phyloP scores from a whole-genome alignment of 2,797 vertebrate species.

The Macrochelys suwanniensis region DNA sequence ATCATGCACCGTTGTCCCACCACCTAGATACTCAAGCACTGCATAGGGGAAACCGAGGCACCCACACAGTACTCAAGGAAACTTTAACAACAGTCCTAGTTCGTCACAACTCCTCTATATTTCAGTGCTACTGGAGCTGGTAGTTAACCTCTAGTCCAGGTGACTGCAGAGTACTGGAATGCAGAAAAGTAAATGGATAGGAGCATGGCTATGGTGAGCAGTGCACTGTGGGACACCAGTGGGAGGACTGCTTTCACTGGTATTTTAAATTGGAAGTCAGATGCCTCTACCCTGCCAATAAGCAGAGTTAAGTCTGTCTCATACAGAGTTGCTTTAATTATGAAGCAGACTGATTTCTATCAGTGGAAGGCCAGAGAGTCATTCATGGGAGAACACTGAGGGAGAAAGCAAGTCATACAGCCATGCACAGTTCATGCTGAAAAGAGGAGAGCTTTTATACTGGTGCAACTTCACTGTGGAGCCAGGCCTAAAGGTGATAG shows the following conservation, averaged over 20 bases:
- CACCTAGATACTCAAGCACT: no score
- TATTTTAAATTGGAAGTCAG: background rate
- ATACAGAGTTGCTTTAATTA: background rate
- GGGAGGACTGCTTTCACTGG: background rate
- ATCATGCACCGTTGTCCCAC: no score
- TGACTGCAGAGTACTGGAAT: background rate
- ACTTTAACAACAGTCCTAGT: no score
- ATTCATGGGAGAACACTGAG: background rate
- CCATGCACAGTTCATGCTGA: background rate
- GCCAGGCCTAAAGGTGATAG: background rate
- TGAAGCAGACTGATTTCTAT: background rate
- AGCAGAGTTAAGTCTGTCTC: fast-evolving
- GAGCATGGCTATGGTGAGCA: background rate
- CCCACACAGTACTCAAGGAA: no score
- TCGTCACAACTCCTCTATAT: no score
- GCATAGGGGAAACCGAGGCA: no score
- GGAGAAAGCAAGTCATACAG: background rate
- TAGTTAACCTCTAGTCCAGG: background rate
- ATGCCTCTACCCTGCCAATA: background rate
- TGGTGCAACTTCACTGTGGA: background rate
- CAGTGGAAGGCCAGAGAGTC: background rate
- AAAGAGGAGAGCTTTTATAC: background rate
- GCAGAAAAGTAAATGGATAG: background rate
- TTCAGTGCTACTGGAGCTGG: conserved; percentile 1
- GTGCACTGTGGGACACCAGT: background rate